phyloP scores from a whole-genome alignment of 2,797 vertebrate species.

The Hemibagrus guttatus region DNA sequence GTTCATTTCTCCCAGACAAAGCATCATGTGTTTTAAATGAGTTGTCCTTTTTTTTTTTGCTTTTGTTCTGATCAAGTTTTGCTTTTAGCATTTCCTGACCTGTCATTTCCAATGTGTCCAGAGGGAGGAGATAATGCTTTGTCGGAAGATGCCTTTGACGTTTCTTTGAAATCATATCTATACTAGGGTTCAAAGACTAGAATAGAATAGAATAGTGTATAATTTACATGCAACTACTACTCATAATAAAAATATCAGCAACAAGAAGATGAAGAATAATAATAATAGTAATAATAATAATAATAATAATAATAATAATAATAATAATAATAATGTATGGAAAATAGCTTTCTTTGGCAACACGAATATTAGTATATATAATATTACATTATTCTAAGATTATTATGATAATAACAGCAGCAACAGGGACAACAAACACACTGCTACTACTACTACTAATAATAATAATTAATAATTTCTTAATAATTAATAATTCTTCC shows the following conservation, averaged over 20 bases:
- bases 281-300: not conserved
- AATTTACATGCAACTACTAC: not conserved
- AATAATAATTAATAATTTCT: not conserved
- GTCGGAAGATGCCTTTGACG: not conserved
- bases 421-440: no score
- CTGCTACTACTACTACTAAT: not conserved
- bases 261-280: not conserved
- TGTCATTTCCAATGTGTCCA: slow-evolving; percentile 28
- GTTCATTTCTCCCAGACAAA: not conserved
- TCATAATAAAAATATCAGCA: not conserved
- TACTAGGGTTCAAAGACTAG: not conserved
- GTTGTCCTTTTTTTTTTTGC: not conserved
- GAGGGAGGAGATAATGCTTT: slow-evolving; percentile 37
- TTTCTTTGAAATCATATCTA: not conserved
- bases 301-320: not conserved
- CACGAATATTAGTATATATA: no score
- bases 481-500: not conserved
- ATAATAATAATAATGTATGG: not conserved
- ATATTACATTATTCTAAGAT: no score
- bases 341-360: no score
- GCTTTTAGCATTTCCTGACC: not conserved
- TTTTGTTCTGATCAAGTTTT: not conserved
- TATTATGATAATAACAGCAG: no score
- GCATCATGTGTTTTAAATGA: not conserved
- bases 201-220: not conserved